Evolutionary conservation across 1,140 invertebrate species (phyloP), one percentile per base, ranked within the genome.

Genomic region (Drosophila burlai): DNA sequence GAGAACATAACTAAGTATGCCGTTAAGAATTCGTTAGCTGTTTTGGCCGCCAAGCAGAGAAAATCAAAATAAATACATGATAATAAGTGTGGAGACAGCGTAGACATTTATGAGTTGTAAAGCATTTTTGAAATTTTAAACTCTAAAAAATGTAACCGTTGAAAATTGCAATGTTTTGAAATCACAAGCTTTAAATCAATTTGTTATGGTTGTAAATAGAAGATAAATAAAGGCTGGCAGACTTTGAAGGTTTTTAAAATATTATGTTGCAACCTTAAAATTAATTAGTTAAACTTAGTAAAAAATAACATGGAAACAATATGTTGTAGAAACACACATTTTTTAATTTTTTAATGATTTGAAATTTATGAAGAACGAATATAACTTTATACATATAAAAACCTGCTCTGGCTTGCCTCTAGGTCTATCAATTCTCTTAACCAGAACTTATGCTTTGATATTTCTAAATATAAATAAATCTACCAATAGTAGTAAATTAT

Each of bases 1-100:
- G 16, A 34, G 15, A 63, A 40, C 18, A 50, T n/a, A 29, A 50
- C 36, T n/a, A 31, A 10, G 45, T 43, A 49, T 34, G 62, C 43
- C 62, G 29, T 66, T 52, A 52, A 31, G 40, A 65, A 66, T 36
- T 69, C n/a, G 29, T 18, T 46, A 71, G 45, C 24, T 69, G 24
- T 13, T 40, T 65, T 43, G 62, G 47, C 38, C 61, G 66, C 38
- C 21, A 45, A 42, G 16, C 36, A 40, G 1, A 18, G n/a, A 36
- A 47, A 10, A 16, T 24, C 16, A 34, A 59, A 49, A 40, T n/a
- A 46, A 67, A 63, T 63, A 47, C 18, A 40, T 40, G 34, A 34
- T 15, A 64, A 31, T 59, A 34, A 58, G 40, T 38, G 40, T 43
- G 26, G 4, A 10, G 52, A 29, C 62, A 34, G 21, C 2, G 29